Evolutionary conservation across 2,113 vertebrate species (phyloP), one percentile per base, ranked within the genome.

Genomic region (Rhynchomys soricoides): DNA sequence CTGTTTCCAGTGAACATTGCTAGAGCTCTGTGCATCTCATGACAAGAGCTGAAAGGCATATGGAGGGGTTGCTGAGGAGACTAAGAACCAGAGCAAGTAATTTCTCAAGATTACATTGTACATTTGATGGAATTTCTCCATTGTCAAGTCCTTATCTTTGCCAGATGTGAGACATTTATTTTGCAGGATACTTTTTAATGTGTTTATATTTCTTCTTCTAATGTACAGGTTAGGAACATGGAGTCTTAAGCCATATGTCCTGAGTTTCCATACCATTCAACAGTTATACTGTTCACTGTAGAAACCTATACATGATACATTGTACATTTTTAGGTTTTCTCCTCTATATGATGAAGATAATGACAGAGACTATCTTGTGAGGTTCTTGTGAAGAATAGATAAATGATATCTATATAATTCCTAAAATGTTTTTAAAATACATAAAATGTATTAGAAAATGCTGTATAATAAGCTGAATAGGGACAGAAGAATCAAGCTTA

Each of bases 1-100:
- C 79, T 97, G 45, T 89, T 19, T 37, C 43, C 88, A 86, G 55
- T 59, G 24, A 55, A 9, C 37, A n/a, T 68, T 92, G 37, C 21
- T 45, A 78, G 74, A 71, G 21, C 8, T 79, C 45, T 91, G 26
- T 89, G 34, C 10, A 29, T 86, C 89, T 96, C 71, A 96, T 21
- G 9, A 90, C n/a, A 10, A 12, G 29, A 3, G 3, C 66, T 91
- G 43, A 11, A 91, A 11, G 43, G 26, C 43, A 22, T 86, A 79
- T 40, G 90, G 43, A 91, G 21, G 34, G n/a, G n/a, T 92, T 90
- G 15, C 0, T 95, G 92, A 98, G 74, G 93, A 97, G 97, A 94
- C 24, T 95, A 96, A 96, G 93, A 68, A 86, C 77, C 24, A 50
- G 64, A 93, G 81, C 29, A 31, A 83, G 34, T 95, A 83, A 86